Evolutionary conservation across 2,113 vertebrate genomes (phyloP).

Genomic region (Pseudolaguvia tuberculata): DNA sequence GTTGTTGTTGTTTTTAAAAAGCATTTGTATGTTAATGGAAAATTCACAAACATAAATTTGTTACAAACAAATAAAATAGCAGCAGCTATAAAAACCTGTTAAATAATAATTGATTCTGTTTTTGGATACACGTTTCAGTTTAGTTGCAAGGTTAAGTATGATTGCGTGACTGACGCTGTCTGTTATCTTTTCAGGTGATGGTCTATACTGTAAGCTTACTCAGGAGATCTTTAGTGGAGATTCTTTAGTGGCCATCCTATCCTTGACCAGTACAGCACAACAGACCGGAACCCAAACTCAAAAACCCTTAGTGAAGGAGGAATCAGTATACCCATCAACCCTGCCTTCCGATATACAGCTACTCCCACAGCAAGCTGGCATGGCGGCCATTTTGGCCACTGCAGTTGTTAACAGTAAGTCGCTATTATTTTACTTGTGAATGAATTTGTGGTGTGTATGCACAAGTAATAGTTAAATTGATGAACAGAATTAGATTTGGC

Average conservation of each 20-base stretch:
- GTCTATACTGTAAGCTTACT: constrained; percentile 83
- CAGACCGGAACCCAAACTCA: constrained; percentile 57
- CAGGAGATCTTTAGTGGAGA: constrained; percentile 65
- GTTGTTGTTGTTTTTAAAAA: no score
- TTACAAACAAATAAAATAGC: not conserved
- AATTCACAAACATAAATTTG: not conserved
- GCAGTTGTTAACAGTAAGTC: constrained; percentile 94
- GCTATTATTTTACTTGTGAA: not conserved
- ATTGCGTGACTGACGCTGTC: not conserved
- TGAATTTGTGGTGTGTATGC: not conserved
- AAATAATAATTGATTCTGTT: no score
- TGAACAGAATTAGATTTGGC: not conserved
- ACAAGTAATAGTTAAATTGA: not conserved
- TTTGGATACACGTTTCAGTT: not conserved
- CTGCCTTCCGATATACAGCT: constrained; percentile 85
- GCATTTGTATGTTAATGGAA: not conserved
- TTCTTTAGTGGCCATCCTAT: constrained; percentile 61
- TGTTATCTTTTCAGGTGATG: constrained; percentile 64
- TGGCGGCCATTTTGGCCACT: constrained; percentile 93
- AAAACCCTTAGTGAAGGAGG: constrained; percentile 64
- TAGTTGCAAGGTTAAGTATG: not conserved
- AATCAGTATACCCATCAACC: constrained; percentile 60
- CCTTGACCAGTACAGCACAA: constrained; percentile 50
- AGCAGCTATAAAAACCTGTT: no score
- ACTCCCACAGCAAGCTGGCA: constrained; percentile 93